Percentiles rank a stretch among this genome's conserved stretches.
Conservation (phyloP, 2,888 invertebrate species). For the Minunthozetes semirufus region DNA sequence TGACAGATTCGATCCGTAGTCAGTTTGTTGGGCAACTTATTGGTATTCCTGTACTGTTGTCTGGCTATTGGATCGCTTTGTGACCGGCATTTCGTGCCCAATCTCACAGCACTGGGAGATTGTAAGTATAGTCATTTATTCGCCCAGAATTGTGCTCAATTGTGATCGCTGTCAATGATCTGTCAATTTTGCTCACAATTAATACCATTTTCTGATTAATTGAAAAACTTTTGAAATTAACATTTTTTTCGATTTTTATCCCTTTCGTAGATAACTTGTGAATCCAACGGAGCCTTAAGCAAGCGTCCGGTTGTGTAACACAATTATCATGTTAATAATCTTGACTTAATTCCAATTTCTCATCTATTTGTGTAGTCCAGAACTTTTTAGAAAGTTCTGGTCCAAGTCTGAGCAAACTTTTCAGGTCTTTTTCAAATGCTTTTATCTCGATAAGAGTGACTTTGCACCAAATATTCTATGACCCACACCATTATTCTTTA, state of each 20-base stretch:
- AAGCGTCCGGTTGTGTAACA: neutral
- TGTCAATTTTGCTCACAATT: neutral
- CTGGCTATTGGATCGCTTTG: constrained; percentile 35
- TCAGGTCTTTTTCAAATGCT: too few relatives aligned
- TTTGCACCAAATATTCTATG: too few relatives aligned
- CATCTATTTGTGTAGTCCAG: too few relatives aligned
- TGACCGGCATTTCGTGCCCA: constrained; percentile 34
- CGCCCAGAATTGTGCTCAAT: neutral
- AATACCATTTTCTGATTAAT: neutral
- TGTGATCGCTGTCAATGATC: neutral
- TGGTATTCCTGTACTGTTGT: constrained; percentile 34
- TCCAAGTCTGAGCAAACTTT: too few relatives aligned
- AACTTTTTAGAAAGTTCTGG: too few relatives aligned
- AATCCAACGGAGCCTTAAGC: constrained; percentile 17
- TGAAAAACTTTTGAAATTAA: neutral
- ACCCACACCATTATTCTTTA: too few relatives aligned
- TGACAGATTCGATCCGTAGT: neutral
- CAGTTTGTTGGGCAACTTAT: neutral
- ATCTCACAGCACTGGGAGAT: constrained; percentile 17
- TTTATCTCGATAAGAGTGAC: too few relatives aligned
- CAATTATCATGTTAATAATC: neutral
- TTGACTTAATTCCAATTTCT: neutral
- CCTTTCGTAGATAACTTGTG: neutral
- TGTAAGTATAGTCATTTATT: neutral
- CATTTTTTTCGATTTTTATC: constrained; percentile 1